Evolutionary conservation across 2,888 invertebrate genomes (phyloP).

Genomic region (Malthinus seriepunctatus): DNA sequence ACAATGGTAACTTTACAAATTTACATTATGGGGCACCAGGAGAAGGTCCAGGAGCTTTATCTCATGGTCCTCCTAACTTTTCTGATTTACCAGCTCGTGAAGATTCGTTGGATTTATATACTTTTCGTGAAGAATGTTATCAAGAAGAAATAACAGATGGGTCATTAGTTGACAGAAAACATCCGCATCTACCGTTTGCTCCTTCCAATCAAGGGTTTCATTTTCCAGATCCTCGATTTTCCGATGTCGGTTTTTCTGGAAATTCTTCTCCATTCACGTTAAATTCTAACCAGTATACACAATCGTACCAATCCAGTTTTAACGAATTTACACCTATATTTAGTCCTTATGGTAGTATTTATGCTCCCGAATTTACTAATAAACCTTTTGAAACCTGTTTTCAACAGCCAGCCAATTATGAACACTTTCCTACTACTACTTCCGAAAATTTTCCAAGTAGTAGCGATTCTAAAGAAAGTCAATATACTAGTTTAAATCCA

Average conservation of each 20-base stretch:
- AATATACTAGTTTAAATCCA: slow-evolving; percentile 71
- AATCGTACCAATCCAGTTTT: slow-evolving; percentile 46
- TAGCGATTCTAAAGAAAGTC: slow-evolving; percentile 58
- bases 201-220: slow-evolving; percentile 46
- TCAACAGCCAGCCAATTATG: slow-evolving; percentile 58
- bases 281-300: slow-evolving; percentile 47
- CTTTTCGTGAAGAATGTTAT: slow-evolving; percentile 65
- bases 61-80: slow-evolving; percentile 45
- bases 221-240: slow-evolving; percentile 50
- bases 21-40: slow-evolving; percentile 66
- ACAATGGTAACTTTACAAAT: slow-evolving; percentile 68
- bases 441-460: slow-evolving; percentile 49
- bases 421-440: slow-evolving; percentile 59
- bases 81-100: slow-evolving; percentile 56
- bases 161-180: slow-evolving; percentile 32
- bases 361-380: slow-evolving; percentile 44
- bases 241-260: slow-evolving; percentile 46
- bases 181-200: slow-evolving; percentile 46
- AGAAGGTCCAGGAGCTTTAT: slow-evolving; percentile 48
- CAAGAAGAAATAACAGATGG: slow-evolving; percentile 56
- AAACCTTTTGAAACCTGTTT: slow-evolving; percentile 57
- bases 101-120: slow-evolving; percentile 64
- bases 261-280: slow-evolving; percentile 38
- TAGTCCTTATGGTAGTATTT: slow-evolving; percentile 55
- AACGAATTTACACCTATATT: slow-evolving; percentile 54